Conservation (phyloP, 2,113 vertebrate species). For the Excalfactoria chinensis region DNA sequence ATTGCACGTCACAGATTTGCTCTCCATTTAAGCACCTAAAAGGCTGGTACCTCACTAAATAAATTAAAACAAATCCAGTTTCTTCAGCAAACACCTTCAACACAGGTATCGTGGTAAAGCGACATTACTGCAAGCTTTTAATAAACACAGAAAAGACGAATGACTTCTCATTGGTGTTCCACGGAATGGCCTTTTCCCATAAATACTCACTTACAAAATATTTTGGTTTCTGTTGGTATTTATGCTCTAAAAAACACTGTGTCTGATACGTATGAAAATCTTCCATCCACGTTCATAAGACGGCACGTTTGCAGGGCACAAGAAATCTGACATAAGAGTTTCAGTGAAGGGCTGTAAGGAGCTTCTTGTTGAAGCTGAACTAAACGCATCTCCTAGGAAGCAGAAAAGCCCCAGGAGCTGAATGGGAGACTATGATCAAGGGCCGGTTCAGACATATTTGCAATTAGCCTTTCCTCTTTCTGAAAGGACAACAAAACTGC, state of each 20-base stretch:
- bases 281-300: slow-evolving; percentile 16
- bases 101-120: slow-evolving; percentile 62
- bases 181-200: slow-evolving; percentile 59
- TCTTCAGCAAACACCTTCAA: slow-evolving; percentile 72
- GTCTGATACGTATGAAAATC: slow-evolving; percentile 1
- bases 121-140: slow-evolving; percentile 70
- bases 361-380: slow-evolving; percentile 44
- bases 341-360: slow-evolving; percentile 59
- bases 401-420: background rate
- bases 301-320: slow-evolving; percentile 1
- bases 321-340: slow-evolving; percentile 12
- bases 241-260: slow-evolving; percentile 47
- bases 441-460: background rate
- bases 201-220: slow-evolving; percentile 54
- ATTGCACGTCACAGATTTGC: slow-evolving; percentile 78
- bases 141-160: slow-evolving; percentile 78
- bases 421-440: background rate
- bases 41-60: slow-evolving; percentile 79
- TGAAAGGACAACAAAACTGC: background rate
- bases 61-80: slow-evolving; percentile 80
- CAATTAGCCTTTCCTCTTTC: background rate
- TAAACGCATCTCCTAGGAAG: slow-evolving; percentile 21
- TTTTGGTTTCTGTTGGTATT: slow-evolving; percentile 39
- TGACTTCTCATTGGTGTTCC: slow-evolving; percentile 39
- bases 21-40: slow-evolving; percentile 78